Percentiles rank a stretch among this genome's conserved stretches.
phyloP scores from a whole-genome alignment of 1,140 invertebrate genomes.

The Coelopa frigida region DNA sequence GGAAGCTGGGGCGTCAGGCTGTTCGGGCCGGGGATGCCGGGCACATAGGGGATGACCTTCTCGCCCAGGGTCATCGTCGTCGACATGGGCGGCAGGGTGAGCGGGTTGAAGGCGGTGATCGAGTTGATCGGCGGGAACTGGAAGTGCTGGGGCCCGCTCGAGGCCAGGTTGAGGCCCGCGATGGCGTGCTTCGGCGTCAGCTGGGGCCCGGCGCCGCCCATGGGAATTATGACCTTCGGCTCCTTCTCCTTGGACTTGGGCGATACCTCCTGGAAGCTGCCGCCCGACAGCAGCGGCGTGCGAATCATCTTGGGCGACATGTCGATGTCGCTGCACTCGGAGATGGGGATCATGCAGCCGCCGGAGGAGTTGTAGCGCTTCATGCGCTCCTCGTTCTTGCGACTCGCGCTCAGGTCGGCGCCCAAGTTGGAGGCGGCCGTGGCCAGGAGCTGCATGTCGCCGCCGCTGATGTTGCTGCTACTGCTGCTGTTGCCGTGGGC shows the following conservation, averaged over 20 bases:
- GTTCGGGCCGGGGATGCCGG: slow-evolving; percentile 77
- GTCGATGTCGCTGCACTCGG: slow-evolving; percentile 36
- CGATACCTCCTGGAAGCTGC: slow-evolving; percentile 39
- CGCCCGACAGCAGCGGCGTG: slow-evolving; percentile 34
- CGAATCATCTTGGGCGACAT: slow-evolving; percentile 41
- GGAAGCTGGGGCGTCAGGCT: slow-evolving; percentile 47
- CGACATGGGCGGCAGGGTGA: slow-evolving; percentile 49
- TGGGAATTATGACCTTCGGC: slow-evolving; percentile 3
- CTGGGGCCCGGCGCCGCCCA: slow-evolving; percentile 26
- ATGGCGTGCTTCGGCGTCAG: slow-evolving; percentile 53
- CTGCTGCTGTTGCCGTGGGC: slow-evolving; percentile 1
- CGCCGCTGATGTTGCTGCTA: slow-evolving; percentile 10
- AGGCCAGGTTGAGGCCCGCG: slow-evolving; percentile 16
- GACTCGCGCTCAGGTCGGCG: background rate
- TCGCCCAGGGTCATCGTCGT: slow-evolving; percentile 56
- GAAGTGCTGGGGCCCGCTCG: slow-evolving; percentile 47
- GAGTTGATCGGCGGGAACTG: slow-evolving; percentile 55
- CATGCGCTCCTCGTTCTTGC: slow-evolving; percentile 32
- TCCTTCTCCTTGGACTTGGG: slow-evolving; percentile 20
- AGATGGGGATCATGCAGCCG: slow-evolving; percentile 39
- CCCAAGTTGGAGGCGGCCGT: slow-evolving; percentile 2
- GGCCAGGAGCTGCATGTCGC: slow-evolving; percentile 13
- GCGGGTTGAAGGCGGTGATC: slow-evolving; percentile 65
- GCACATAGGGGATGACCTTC: slow-evolving; percentile 73
- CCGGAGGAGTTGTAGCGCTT: slow-evolving; percentile 37